Conservation (phyloP, 2,888 invertebrate genomes). For the Drosophila trichaetosa region DNA sequence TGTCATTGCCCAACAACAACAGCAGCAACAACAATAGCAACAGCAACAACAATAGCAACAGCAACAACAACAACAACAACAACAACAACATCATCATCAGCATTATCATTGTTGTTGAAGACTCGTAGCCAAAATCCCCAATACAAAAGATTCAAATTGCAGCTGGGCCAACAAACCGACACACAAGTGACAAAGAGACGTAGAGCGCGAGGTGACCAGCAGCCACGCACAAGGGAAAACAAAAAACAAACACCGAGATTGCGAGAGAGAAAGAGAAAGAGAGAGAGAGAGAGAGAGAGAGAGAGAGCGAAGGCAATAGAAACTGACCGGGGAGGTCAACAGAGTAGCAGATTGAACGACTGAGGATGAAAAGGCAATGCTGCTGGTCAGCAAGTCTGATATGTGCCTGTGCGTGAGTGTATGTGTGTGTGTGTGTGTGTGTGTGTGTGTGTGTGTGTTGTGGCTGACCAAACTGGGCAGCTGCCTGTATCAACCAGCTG, state of each 20-base stretch:
- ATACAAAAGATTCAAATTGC: constrained; percentile 73
- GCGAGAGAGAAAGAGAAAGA: not conserved
- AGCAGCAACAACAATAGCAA: constrained; percentile 22
- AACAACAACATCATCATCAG: constrained; percentile 5
- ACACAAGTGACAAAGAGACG: constrained; percentile 27
- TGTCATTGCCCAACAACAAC: constrained; percentile 48
- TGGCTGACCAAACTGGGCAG: constrained; percentile 15
- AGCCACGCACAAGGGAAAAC: constrained; percentile 2
- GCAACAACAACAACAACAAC: not conserved
- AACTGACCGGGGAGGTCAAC: not conserved
- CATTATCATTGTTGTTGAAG: constrained; percentile 49
- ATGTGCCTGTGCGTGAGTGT: not conserved
- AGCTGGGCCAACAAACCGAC: constrained; percentile 61
- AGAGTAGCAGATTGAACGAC: not conserved
- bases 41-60: not conserved
- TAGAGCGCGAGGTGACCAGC: not conserved
- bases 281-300: too few relatives aligned
- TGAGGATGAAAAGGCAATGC: constrained; percentile 4
- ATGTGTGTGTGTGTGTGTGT: not conserved
- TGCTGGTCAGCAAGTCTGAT: constrained; percentile 7
- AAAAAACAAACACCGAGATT: not conserved
- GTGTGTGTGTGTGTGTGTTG: constrained; percentile 4
- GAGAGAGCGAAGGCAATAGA: not conserved
- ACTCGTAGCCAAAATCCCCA: constrained; percentile 40
- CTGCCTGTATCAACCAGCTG: constrained; percentile 4